Percentiles rank a stretch among this genome's conserved stretches.
These are phyloP conservation scores for Periophthalmus modestus DNA, from an alignment of 2,113 vertebrate genomes.

Conservation along the genomic window DNA sequence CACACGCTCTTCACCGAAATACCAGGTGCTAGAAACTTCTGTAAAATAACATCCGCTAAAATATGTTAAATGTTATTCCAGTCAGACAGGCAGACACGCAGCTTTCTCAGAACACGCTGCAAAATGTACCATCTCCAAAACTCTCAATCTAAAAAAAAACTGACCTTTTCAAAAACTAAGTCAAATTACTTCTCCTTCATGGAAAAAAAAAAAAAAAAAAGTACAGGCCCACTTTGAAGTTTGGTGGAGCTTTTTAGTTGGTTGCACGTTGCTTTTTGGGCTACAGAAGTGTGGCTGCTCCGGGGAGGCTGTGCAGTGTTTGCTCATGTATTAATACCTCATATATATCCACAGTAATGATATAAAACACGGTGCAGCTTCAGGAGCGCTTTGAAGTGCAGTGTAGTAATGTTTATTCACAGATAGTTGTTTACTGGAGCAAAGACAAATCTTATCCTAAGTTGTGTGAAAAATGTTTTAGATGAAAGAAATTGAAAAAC, in stretches of 20 bases:
- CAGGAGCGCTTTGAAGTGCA: not conserved
- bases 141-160: constrained; percentile 28
- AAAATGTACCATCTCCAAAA: constrained; percentile 45
- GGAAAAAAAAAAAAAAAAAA: constrained; percentile 7
- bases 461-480: not conserved
- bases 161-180: constrained; percentile 38
- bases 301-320: not conserved
- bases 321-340: constrained; percentile 17
- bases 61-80: too few species aligned
- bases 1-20: too few species aligned
- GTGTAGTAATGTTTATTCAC: not conserved
- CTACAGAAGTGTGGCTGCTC: constrained; percentile 15
- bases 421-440: not conserved
- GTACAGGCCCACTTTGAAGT: constrained; percentile 29
- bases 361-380: not conserved
- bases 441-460: not conserved
- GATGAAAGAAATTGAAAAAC: not conserved
- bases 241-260: constrained; percentile 5
- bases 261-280: not conserved
- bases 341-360: not conserved
- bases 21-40: too few species aligned
- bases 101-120: not conserved
- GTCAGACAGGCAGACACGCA: not conserved
- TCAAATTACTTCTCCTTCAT: constrained; percentile 26
- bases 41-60: too few species aligned